A percentile compares a stretch with the other conserved stretches of the same genome.
phyloP scores from a whole-genome alignment of 2,888 invertebrate genomes.

The Hydroisotoma schaefferi region DNA sequence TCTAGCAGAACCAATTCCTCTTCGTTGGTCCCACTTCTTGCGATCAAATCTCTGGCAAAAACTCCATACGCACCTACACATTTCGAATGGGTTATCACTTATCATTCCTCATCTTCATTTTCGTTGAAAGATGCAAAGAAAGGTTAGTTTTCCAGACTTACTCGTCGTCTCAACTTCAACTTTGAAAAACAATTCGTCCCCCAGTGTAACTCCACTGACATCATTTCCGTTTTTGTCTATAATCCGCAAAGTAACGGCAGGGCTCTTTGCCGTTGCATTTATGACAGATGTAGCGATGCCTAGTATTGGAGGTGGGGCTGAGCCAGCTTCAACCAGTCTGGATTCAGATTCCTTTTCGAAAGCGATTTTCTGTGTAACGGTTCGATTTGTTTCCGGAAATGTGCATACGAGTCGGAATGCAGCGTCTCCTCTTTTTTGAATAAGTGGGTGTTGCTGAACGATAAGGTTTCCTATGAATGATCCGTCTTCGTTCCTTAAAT shows the following conservation, averaged over 20 bases:
- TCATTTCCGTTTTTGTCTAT: conserved; percentile 45
- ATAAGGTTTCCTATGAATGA: conserved; percentile 45
- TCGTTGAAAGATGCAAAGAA: not conserved
- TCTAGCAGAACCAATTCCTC: conserved; percentile 70
- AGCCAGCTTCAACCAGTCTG: conserved; percentile 32
- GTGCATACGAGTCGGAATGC: conserved; percentile 47
- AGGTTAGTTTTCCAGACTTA: conserved; percentile 13
- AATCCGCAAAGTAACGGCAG: conserved; percentile 40
- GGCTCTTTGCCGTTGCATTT: conserved; percentile 47
- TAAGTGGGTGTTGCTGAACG: conserved; percentile 47
- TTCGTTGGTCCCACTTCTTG: conserved; percentile 70
- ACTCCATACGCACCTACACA: conserved; percentile 54
- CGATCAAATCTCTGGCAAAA: conserved; percentile 72
- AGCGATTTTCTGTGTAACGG: conserved; percentile 41
- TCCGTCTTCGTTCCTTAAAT: conserved; percentile 41
- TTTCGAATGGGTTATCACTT: not conserved
- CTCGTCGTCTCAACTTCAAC: conserved; percentile 39
- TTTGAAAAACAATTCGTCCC: conserved; percentile 44
- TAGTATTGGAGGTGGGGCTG: conserved; percentile 40
- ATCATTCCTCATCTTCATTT: too few relatives aligned
- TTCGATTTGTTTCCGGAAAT: conserved; percentile 46
- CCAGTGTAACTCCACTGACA: conserved; percentile 44
- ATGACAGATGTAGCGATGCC: conserved; percentile 47
- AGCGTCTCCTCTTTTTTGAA: conserved; percentile 47
- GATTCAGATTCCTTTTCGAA: conserved; percentile 48